These are phyloP conservation scores for Accipiter cooperii DNA, from an alignment of 2,113 vertebrate species.

Conservation along the genomic window DNA sequence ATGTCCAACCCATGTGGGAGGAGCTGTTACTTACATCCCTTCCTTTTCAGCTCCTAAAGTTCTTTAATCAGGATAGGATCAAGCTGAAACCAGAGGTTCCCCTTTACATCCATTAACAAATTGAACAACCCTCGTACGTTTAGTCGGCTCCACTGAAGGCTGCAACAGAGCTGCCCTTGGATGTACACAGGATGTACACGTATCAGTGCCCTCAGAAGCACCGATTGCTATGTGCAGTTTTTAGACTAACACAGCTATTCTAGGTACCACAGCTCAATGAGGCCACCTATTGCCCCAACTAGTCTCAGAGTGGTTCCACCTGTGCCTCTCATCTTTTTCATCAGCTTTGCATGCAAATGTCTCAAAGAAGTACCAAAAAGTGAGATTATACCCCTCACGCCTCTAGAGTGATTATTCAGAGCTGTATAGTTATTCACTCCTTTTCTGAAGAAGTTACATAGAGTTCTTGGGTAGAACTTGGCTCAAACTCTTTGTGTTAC, in stretches of 20 bases:
- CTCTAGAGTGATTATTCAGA: background rate
- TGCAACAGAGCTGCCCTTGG: background rate
- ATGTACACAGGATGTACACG: background rate
- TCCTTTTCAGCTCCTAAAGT: background rate
- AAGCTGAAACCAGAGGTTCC: background rate
- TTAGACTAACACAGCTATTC: background rate
- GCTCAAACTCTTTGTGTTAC: background rate
- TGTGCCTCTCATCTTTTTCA: background rate
- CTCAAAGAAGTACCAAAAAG: background rate
- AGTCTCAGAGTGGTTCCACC: background rate
- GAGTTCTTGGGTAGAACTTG: background rate
- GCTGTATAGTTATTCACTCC: background rate
- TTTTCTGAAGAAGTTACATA: background rate
- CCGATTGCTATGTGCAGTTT: background rate
- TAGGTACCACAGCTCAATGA: background rate
- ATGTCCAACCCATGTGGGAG: background rate
- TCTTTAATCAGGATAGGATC: background rate
- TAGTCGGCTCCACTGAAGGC: background rate
- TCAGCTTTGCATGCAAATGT: background rate
- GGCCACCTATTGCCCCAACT: background rate
- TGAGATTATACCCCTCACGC: background rate
- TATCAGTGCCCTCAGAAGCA: background rate
- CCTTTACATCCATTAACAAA: background rate
- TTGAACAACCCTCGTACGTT: background rate
- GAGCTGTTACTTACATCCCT: background rate